Evolutionary conservation across 1,140 invertebrate species (phyloP).

Genomic region (Meloidogyne exigua): DNA sequence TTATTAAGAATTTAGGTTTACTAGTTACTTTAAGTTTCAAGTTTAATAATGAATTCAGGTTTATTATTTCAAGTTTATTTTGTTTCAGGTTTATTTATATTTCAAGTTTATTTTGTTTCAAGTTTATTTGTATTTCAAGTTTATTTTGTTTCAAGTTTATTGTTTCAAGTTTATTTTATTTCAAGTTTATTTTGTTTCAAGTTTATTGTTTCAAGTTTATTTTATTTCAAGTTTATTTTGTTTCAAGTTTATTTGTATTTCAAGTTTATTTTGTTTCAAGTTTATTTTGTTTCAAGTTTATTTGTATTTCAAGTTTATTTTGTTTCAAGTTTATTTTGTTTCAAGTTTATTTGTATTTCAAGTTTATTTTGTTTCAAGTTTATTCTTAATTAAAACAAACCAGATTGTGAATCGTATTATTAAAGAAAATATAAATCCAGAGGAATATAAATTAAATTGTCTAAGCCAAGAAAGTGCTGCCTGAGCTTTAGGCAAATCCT

Average conservation of each 20-base stretch:
- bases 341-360: too few species aligned
- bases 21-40: neutral
- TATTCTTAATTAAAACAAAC: conserved; percentile 29
- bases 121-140: neutral
- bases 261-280: neutral
- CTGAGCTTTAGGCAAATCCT: conserved; percentile 47
- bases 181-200: too few species aligned
- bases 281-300: neutral
- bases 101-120: too few species aligned
- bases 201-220: conserved; percentile 8
- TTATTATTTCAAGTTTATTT: too few species aligned
- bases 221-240: conserved; percentile 22
- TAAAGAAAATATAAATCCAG: conserved; percentile 43
- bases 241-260: too few species aligned
- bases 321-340: too few species aligned
- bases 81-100: too few species aligned
- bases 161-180: too few species aligned
- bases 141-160: neutral
- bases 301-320: neutral
- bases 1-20: conserved; percentile 22
- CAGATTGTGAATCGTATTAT: conserved; percentile 45
- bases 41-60: neutral
- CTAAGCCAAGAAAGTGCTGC: conserved; percentile 43
- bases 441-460: conserved; percentile 38
- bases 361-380: too few species aligned